Evolutionary conservation across 1,140 invertebrate genomes (phyloP), one percentile per base, ranked within the genome.

Genomic region (Stegodyphus mimosarum): DNA sequence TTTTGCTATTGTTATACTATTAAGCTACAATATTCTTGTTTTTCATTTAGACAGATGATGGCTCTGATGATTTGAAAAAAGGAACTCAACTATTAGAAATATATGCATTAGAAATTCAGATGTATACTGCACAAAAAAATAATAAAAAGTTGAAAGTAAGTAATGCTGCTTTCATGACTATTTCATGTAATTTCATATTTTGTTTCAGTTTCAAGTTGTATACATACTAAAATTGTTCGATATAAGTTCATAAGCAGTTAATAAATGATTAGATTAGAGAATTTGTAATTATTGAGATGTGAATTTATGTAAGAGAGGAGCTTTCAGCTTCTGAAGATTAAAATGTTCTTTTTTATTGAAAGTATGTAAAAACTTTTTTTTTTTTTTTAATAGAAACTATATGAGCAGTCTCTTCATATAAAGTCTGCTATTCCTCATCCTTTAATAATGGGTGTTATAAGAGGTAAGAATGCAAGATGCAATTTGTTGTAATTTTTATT

Each of bases 351-450:
- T 33, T 33, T 3, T 33, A 1, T 33, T 33, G 33, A 33, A 33
- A 33, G 1, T 33, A 33, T 33, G 33, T 33, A 33, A 1, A 3
- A 3, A 33, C 3, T 33, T 33, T 33, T 1, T 33, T 1, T 33
- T 33, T 33, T 33, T 1, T 33, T 33, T 55, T 85, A 89, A 18
- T 87, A 92, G 92, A 95, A 96, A 6, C 92, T 99, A 1, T 99
- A 99, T 90, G 98, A 99, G 90, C 97, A 99, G 91, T 99, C 98
- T 0, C 92, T 99, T 70, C 97, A 99, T 90, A 99, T 99, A 87
- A 99, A 99, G 91, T 99, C 98, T 73, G 99, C 98, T 74, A 99
- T 99, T 91, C 98, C 99, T 60, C 99, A 99, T 94, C 99, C 99
- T 2, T 92, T 99, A 4, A 99, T 99, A 88, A 99, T 99, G 97